Percentiles rank a stretch among this genome's conserved stretches.
Conservation (phyloP, 1,140 invertebrate species). For the Drosophila ercepeae region DNA sequence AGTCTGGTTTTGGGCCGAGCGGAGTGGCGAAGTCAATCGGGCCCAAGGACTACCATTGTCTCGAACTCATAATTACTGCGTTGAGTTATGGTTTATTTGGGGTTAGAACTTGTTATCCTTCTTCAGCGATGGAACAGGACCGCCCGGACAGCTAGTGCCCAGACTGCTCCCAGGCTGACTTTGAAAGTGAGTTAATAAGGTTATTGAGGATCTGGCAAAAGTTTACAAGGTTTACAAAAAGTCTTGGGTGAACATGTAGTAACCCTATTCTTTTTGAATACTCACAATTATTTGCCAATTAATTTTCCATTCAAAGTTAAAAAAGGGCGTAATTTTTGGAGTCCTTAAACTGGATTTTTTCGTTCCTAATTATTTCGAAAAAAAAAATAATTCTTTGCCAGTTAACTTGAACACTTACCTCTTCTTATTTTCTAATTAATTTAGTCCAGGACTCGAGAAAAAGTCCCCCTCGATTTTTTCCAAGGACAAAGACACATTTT, state of each 20-base stretch:
- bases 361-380: background rate
- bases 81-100: conserved; percentile 69
- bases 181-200: conserved; percentile 57
- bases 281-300: conserved; percentile 28
- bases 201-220: conserved; percentile 27
- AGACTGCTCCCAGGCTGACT: conserved; percentile 35
- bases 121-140: conserved; percentile 23
- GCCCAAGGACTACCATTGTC: conserved; percentile 53
- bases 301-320: conserved; percentile 2
- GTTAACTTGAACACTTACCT: background rate
- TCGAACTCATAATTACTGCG: conserved; percentile 68
- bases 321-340: background rate
- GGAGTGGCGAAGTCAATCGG: conserved; percentile 64
- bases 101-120: conserved; percentile 64
- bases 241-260: background rate
- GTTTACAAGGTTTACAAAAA: conserved; percentile 31
- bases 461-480: background rate
- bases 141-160: conserved; percentile 36
- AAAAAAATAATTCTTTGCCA: background rate
- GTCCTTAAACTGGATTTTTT: background rate
- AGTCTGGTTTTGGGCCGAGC: conserved; percentile 43
- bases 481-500: background rate
- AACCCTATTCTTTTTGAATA: background rate
- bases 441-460: background rate
- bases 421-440: conserved; percentile 17